Conservation (phyloP, 2,888 invertebrate genomes). For the Anoplius nigerrimus region DNA sequence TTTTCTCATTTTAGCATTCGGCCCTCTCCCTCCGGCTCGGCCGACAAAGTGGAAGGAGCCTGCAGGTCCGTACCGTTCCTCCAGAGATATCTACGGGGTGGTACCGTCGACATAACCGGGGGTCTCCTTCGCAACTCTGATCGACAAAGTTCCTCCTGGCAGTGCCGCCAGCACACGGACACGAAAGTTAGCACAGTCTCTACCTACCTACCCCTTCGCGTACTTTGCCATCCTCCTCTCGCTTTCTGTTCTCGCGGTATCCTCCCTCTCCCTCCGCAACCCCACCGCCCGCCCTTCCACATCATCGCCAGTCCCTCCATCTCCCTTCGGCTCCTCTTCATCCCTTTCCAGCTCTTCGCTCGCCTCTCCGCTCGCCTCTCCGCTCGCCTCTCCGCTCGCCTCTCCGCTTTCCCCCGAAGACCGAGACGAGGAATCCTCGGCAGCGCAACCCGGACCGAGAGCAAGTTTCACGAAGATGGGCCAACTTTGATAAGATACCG, state of each 20-base stretch:
- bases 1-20: neutral
- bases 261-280: neutral
- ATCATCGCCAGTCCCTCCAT: conserved; percentile 12
- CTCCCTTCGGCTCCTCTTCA: neutral
- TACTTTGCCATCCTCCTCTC: conserved; percentile 7
- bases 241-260: conserved; percentile 12
- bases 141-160: conserved; percentile 62
- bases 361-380: neutral
- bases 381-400: conserved; percentile 3
- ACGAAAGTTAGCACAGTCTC: conserved; percentile 43
- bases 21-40: conserved; percentile 16
- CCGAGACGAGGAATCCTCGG: conserved; percentile 28
- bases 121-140: conserved; percentile 61
- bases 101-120: conserved; percentile 50
- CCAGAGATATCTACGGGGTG: conserved; percentile 42
- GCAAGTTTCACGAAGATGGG: conserved; percentile 60
- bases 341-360: neutral
- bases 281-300: neutral
- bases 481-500: conserved; percentile 72
- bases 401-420: neutral
- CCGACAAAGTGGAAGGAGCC: neutral
- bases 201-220: conserved; percentile 28
- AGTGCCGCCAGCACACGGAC: conserved; percentile 51
- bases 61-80: conserved; percentile 35
- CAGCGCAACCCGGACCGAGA: conserved; percentile 31